A percentile compares a stretch with the other conserved stretches of the same genome.
These are phyloP conservation scores for Heliconius ismenius DNA, from an alignment of 2,888 invertebrate species.

Conservation along the genomic window DNA sequence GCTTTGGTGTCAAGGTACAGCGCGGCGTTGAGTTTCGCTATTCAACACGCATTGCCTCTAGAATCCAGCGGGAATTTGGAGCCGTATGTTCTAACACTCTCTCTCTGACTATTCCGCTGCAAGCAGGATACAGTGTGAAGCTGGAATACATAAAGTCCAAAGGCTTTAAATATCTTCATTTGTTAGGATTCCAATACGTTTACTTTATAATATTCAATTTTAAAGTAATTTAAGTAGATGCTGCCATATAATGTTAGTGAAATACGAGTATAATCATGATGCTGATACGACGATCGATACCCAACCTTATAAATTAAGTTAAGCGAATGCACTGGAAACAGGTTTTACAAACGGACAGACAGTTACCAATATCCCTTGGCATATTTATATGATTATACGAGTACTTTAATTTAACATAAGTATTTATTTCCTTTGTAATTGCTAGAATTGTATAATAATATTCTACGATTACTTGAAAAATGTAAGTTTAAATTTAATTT, in stretches of 20 bases:
- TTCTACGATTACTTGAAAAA: slow-evolving; percentile 1
- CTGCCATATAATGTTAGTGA: slow-evolving; percentile 3
- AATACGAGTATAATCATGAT: not conserved
- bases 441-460: not conserved
- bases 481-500: not conserved
- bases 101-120: no score
- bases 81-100: no score
- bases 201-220: not conserved
- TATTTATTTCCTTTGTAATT: slow-evolving; percentile 5
- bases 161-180: not conserved
- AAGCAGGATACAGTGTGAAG: no score
- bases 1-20: no score
- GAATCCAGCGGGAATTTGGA: no score
- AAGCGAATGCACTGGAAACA: slow-evolving; percentile 13
- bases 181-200: not conserved
- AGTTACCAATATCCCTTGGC: slow-evolving; percentile 17
- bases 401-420: not conserved
- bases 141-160: no score
- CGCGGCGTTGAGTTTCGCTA: no score
- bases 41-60: no score
- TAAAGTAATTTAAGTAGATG: not conserved
- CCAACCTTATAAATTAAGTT: not conserved
- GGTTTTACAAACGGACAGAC: slow-evolving; percentile 1
- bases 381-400: not conserved
- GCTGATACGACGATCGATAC: slow-evolving; percentile 9